These are phyloP conservation scores for Anthopleura sola DNA, from an alignment of 64 coral and sea anemone genomes.

Conservation along the genomic window DNA sequence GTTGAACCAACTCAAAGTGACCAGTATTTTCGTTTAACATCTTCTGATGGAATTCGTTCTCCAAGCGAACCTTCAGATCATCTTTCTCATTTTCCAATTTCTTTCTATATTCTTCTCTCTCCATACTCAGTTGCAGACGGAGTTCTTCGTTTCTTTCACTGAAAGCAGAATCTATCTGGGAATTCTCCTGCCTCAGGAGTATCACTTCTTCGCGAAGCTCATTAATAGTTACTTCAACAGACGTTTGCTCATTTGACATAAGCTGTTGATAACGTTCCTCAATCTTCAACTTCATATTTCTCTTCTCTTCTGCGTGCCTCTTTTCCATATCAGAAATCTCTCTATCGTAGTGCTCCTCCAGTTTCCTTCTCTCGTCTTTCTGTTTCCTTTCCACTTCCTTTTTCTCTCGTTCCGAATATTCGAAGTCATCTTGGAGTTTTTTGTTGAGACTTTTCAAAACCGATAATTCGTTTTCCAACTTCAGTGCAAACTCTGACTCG, in stretches of 20 bases:
- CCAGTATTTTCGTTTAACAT: constrained; percentile 55
- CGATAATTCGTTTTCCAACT: constrained; percentile 84
- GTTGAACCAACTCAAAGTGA: constrained; percentile 39
- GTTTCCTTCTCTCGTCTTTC: constrained; percentile 67
- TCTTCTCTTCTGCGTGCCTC: constrained; percentile 70
- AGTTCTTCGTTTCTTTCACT: constrained; percentile 68
- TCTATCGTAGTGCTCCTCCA: constrained; percentile 80
- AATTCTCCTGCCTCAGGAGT: constrained; percentile 71
- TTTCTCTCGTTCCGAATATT: constrained; percentile 70
- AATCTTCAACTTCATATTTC: constrained; percentile 57
- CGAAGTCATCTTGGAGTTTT: constrained; percentile 79
- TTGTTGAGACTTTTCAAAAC: constrained; percentile 58
- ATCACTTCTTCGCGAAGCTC: constrained; percentile 70
- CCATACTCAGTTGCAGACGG: constrained; percentile 62
- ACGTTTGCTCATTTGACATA: constrained; percentile 51
- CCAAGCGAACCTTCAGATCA: constrained; percentile 52
- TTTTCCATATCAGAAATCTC: constrained; percentile 80
- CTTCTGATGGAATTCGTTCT: constrained; percentile 77
- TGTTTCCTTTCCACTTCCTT: constrained; percentile 54
- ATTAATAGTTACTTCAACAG: constrained; percentile 58
- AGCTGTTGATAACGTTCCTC: constrained; percentile 76
- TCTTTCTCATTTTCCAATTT: constrained; percentile 51
- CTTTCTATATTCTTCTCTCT: constrained; percentile 61
- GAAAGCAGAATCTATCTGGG: constrained; percentile 60
- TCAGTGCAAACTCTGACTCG: constrained; percentile 84